phyloP scores from a whole-genome alignment of 2,797 vertebrate genomes.

The Phrynocephalus guinanensis region DNA sequence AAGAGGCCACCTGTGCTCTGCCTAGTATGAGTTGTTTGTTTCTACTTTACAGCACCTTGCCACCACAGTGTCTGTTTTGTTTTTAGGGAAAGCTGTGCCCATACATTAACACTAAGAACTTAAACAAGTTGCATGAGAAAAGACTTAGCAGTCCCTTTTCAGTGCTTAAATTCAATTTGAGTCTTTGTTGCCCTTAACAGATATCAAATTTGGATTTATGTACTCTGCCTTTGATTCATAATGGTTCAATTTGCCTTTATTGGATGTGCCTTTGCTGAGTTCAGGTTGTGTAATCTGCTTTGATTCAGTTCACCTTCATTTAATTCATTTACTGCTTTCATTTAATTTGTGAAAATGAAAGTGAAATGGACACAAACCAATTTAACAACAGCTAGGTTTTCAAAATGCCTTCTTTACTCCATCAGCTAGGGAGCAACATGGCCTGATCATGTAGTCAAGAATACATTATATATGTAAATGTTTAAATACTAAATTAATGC shows the following conservation, averaged over 20 bases:
- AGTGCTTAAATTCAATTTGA: slow-evolving; percentile 19
- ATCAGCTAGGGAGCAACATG: background rate
- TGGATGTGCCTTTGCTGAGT: slow-evolving; percentile 1
- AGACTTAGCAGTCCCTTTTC: background rate
- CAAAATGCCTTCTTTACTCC: slow-evolving; percentile 26
- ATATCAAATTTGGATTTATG: slow-evolving; percentile 10
- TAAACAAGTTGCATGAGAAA: background rate
- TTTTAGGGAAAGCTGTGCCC: background rate
- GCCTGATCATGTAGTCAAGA: slow-evolving; percentile 7
- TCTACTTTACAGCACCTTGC: background rate
- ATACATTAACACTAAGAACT: background rate
- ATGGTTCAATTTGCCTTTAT: slow-evolving; percentile 31
- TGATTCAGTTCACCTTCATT: slow-evolving; percentile 44
- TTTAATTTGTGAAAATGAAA: slow-evolving; percentile 41
- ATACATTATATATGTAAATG: slow-evolving; percentile 31
- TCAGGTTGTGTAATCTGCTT: slow-evolving; percentile 34
- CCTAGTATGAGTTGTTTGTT: background rate
- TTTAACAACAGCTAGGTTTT: slow-evolving; percentile 35
- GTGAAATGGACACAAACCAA: slow-evolving; percentile 39
- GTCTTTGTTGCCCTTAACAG: slow-evolving; percentile 8
- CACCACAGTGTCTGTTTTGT: background rate
- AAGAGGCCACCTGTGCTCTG: background rate
- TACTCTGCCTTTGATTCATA: slow-evolving; percentile 23
- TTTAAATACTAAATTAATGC: slow-evolving; percentile 22
- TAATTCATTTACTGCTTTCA: slow-evolving; percentile 40